phyloP scores from a whole-genome alignment of 2,888 invertebrate species.

The Andrena dorsata region DNA sequence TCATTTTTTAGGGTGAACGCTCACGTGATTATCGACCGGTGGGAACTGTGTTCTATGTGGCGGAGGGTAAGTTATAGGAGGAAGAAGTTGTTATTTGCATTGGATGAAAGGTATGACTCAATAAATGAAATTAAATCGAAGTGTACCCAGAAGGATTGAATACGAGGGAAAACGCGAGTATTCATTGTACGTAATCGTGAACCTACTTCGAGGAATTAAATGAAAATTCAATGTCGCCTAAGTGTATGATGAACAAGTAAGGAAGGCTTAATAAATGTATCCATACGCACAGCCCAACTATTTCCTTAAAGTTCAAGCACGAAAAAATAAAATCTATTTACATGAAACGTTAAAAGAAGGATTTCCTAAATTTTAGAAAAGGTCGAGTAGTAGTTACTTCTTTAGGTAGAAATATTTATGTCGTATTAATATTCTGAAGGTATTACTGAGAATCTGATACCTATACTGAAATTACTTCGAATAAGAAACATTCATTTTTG shows the following conservation, averaged over 20 bases:
- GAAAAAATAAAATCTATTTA: neutral
- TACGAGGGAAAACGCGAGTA: neutral
- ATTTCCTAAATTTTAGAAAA: neutral
- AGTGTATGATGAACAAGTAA: too few species aligned
- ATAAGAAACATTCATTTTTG: constrained; percentile 10
- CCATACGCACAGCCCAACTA: too few species aligned
- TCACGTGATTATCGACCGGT: neutral
- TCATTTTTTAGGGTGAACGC: neutral
- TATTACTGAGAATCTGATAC: neutral
- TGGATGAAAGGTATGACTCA: neutral
- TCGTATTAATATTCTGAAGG: neutral
- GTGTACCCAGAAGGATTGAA: neutral
- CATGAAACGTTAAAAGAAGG: too few species aligned
- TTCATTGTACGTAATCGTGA: too few species aligned
- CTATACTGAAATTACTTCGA: constrained; percentile 12
- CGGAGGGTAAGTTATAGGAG: neutral
- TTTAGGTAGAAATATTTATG: neutral
- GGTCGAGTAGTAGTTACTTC: neutral
- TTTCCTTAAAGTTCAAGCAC: too few species aligned
- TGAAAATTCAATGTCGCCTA: neutral
- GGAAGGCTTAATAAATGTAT: too few species aligned
- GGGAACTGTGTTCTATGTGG: neutral
- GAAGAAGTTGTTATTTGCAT: neutral
- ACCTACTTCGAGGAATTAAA: neutral
- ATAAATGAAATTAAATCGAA: neutral